These are phyloP conservation scores for Rhopilema esculentum DNA, from an alignment of 30 jellyfish, hydroid and myxozoan species.

Conservation along the genomic window DNA sequence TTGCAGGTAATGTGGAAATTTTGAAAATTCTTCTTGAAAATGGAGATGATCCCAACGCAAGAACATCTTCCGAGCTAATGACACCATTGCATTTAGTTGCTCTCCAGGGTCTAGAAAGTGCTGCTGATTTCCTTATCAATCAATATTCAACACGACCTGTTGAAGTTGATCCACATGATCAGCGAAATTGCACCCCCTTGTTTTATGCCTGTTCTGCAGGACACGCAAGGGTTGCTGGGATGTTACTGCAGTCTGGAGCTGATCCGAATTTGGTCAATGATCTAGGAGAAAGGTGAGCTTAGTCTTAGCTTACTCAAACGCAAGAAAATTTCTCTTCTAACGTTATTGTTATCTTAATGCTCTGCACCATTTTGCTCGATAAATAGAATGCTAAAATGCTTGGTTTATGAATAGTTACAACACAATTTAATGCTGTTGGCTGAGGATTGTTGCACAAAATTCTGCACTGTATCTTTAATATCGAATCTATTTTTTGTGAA, in stretches of 20 bases:
- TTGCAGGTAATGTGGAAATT: constrained; percentile 53
- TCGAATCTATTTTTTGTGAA: no score
- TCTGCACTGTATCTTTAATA: no score
- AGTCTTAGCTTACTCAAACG: no score
- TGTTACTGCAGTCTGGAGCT: constrained; percentile 53
- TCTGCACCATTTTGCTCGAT: no score
- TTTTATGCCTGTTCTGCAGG: constrained; percentile 77
- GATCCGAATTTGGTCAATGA: constrained; percentile 34
- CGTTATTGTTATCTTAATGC: no score
- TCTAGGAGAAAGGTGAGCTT: constrained; percentile 58
- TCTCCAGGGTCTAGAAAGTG: constrained; percentile 57
- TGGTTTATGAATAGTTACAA: no score
- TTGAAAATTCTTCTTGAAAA: constrained; percentile 20
- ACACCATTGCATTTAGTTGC: constrained; percentile 76
- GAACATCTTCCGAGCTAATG: constrained; percentile 46
- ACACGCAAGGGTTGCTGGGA: constrained; percentile 39
- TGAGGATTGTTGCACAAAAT: no score
- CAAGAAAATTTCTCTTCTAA: neutral
- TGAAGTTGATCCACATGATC: constrained; percentile 32
- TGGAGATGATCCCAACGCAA: constrained; percentile 54
- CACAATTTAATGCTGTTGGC: no score
- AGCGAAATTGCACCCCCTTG: constrained; percentile 54
- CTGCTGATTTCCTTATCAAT: constrained; percentile 57
- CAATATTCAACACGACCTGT: constrained; percentile 1
- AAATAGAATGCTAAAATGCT: no score